Evolutionary conservation across 2,888 invertebrate species (phyloP), one percentile per base, ranked within the genome.

Genomic region (Oscheius myriophilus): DNA sequence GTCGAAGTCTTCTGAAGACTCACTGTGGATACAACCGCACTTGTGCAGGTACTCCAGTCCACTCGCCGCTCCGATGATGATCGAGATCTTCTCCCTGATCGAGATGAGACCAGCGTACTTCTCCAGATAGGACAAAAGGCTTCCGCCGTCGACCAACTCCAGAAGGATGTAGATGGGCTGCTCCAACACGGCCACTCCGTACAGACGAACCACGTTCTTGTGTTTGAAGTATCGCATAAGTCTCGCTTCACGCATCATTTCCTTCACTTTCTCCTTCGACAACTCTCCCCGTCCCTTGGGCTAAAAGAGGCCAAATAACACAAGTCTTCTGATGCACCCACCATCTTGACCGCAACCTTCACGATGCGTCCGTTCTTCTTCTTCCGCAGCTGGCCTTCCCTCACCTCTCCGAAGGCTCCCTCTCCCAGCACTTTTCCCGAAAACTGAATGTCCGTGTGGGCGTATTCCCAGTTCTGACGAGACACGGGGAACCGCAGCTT

Each of bases 241-340:
- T 16, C 72, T 46, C 0, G 75, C 75, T 45, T 75, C 75, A 18
- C 69, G 69, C 75, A 75, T 75, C 70, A 75, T 69, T 26, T 75
- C 75, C 25, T 55, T 42, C n/a, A 75, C 67, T 61, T 75, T 72
- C 39, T 53, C 51, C 54, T 72, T 72, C 21, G n/a, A 21, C 14
- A 18, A 23, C 9, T 58, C 25, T 12, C 43, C 16, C 21, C n/a
- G 43, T 18, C 25, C 23, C 25, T 58, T 58, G 33, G 33, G 33
- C 33, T 33, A 9, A 33, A 33, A 33, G 33, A 33, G 9, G 9
- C 3, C 33, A 33, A n/a, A 33, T 33, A 3, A 33, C 33, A 9
- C 3, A 33, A 6, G 33, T 9, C 33, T 33, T 33, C 33, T 33
- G 33, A 33, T 6, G 33, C 9, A 9, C 4, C 3, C 1, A 18